Conservation (phyloP, 2,797 vertebrate species). For the Menidia menidia region DNA sequence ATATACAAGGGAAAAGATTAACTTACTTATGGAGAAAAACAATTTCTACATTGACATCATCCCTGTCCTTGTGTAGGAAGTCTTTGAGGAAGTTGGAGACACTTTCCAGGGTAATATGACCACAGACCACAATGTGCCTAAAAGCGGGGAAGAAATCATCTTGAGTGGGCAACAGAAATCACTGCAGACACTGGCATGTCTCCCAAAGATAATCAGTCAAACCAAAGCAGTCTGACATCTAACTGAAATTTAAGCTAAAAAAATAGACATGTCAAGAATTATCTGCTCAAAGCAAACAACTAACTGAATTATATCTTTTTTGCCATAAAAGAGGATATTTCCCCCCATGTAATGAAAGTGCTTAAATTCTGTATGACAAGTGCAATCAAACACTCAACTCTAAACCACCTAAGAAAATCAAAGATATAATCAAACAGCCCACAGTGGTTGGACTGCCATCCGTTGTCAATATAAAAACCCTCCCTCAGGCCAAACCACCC, state of each 20-base stretch:
- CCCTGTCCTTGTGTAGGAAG: constrained; percentile 99
- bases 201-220: constrained; percentile 80
- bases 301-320: constrained; percentile 73
- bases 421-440: constrained; percentile 76
- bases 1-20: constrained; percentile 48
- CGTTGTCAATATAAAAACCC: constrained; percentile 76
- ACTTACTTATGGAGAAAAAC: constrained; percentile 99
- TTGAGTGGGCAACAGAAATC: constrained; percentile 82
- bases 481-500: constrained; percentile 78
- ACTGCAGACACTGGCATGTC: constrained; percentile 77
- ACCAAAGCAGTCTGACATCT: constrained; percentile 72
- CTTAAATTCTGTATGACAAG: constrained; percentile 77
- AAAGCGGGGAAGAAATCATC: constrained; percentile 80
- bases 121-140: constrained; percentile 99
- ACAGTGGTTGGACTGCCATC: constrained; percentile 79
- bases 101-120: constrained; percentile 99
- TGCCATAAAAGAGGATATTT: constrained; percentile 77
- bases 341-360: constrained; percentile 74
- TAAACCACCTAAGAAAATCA: constrained; percentile 75
- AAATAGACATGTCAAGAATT: constrained; percentile 72
- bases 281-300: constrained; percentile 77
- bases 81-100: constrained; percentile 99
- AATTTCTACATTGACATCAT: constrained; percentile 99
- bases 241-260: constrained; percentile 64
- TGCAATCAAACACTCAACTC: constrained; percentile 80